phyloP scores from a whole-genome alignment of 2,113 vertebrate genomes.

The Irena cyanogastra region DNA sequence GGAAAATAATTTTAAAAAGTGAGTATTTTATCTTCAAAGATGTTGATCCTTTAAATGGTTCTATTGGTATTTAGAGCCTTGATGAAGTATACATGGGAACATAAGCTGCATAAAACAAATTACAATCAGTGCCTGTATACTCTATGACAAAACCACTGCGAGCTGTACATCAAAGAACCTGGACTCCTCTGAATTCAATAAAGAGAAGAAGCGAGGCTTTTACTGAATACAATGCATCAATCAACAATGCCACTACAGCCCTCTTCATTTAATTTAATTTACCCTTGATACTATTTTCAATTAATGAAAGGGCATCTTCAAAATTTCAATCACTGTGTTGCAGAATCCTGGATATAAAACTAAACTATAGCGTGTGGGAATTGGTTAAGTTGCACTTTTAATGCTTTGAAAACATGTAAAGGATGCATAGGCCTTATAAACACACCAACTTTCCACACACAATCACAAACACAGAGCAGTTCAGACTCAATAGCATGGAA shows the following conservation, averaged over 20 bases:
- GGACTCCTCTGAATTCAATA: neutral
- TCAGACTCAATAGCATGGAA: neutral
- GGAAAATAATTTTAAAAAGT: neutral
- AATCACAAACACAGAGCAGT: neutral
- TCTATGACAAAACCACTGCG: neutral
- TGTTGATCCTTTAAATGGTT: neutral
- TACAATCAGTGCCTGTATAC: neutral
- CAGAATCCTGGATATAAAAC: neutral
- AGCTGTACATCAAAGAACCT: neutral
- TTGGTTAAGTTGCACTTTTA: neutral
- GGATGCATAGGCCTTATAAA: neutral
- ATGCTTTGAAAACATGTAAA: neutral
- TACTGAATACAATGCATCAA: neutral
- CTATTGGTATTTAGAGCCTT: neutral
- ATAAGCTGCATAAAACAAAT: neutral
- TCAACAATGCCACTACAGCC: neutral
- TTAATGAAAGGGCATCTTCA: neutral
- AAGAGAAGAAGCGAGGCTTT: neutral
- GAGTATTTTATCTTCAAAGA: neutral
- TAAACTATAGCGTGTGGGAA: neutral
- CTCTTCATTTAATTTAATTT: neutral
- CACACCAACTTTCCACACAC: neutral
- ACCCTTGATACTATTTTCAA: neutral
- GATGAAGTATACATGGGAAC: neutral
- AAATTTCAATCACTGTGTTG: neutral